Conservation (phyloP, 2,888 invertebrate species). For the Germaria angustata region DNA sequence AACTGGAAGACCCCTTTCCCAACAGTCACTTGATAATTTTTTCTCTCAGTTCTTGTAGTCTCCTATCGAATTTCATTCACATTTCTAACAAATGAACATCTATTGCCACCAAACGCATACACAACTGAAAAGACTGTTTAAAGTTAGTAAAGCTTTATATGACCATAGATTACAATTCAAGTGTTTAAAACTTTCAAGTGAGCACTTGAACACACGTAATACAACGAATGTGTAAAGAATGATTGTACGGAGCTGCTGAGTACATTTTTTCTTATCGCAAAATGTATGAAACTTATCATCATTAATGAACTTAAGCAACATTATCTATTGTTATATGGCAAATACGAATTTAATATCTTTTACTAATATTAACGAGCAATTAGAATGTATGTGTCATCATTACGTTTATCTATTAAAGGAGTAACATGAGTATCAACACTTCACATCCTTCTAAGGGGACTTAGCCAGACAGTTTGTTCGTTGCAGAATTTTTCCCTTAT, state of each 20-base stretch:
- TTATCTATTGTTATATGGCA: constrained; percentile 13
- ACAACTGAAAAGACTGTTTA: neutral
- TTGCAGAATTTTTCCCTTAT: too few species aligned
- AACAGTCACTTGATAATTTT: too few species aligned
- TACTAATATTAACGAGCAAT: neutral
- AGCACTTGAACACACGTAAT: neutral
- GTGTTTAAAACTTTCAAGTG: neutral
- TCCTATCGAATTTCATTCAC: too few species aligned
- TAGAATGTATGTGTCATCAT: neutral
- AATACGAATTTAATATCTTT: neutral
- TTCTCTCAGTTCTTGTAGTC: too few species aligned
- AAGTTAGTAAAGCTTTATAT: too few species aligned
- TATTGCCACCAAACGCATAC: neutral
- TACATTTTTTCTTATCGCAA: neutral
- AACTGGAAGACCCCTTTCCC: too few species aligned
- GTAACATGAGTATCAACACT: too few species aligned
- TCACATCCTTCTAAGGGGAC: too few species aligned
- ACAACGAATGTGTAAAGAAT: neutral
- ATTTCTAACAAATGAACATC: neutral
- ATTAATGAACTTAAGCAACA: constrained; percentile 32
- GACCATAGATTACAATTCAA: neutral
- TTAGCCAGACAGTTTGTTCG: too few species aligned
- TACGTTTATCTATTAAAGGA: neutral
- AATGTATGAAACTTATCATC: constrained; percentile 29
- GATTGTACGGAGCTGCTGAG: neutral